Conservation (phyloP, 1,140 invertebrate species). For the Drosophila kepulauana region DNA sequence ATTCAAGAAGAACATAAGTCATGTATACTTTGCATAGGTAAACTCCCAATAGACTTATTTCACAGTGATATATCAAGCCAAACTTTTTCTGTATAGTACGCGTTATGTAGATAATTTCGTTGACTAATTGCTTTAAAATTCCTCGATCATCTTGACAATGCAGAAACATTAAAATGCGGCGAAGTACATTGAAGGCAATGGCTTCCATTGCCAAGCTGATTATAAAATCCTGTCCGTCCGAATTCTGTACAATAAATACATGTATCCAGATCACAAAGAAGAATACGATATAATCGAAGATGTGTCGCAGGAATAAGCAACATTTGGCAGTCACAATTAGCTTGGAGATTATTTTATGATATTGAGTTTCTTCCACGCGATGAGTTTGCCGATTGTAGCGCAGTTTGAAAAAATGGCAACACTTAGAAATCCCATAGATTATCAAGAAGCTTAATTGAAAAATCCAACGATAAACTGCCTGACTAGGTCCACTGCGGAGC, state of each 20-base stretch:
- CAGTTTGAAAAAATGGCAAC: constrained; percentile 49
- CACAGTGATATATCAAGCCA: constrained; percentile 59
- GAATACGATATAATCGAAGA: constrained; percentile 37
- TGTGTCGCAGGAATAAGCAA: constrained; percentile 23
- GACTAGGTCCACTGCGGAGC: neutral
- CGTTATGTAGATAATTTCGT: constrained; percentile 61
- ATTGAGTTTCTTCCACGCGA: constrained; percentile 37
- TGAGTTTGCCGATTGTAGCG: constrained; percentile 37
- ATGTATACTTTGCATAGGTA: constrained; percentile 45
- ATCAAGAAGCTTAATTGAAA: constrained; percentile 52
- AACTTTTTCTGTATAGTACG: constrained; percentile 46
- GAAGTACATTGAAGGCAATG: constrained; percentile 33
- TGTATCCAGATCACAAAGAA: constrained; percentile 35
- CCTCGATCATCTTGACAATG: constrained; percentile 50
- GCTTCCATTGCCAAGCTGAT: constrained; percentile 34
- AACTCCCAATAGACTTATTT: constrained; percentile 34
- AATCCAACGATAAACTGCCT: constrained; percentile 24
- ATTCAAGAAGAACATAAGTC: constrained; percentile 39
- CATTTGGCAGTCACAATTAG: constrained; percentile 40
- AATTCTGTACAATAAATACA: constrained; percentile 20
- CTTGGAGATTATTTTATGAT: constrained; percentile 41
- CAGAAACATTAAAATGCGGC: constrained; percentile 53
- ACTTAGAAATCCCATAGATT: constrained; percentile 50
- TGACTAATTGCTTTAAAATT: constrained; percentile 36
- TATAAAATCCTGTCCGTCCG: constrained; percentile 51